These are phyloP conservation scores for Esox lucius DNA, from an alignment of 2,797 vertebrate genomes.

Conservation along the genomic window DNA sequence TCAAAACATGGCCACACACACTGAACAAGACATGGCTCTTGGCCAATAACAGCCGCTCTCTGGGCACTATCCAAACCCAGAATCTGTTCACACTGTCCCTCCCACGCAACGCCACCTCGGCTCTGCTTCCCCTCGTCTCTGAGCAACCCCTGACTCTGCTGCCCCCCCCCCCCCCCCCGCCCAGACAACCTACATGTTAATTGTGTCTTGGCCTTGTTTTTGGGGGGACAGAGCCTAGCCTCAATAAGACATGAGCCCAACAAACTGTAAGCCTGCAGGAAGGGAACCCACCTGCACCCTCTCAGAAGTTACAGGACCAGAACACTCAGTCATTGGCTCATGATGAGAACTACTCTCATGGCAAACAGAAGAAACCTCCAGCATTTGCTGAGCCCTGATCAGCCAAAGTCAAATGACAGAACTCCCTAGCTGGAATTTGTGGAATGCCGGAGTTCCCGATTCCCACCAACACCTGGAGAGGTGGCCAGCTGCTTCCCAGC, in stretches of 20 bases:
- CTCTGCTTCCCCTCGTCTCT: constrained; percentile 52
- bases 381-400: neutral
- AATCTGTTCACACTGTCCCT: constrained; percentile 24
- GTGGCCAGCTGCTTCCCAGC: neutral
- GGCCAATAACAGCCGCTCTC: constrained; percentile 30
- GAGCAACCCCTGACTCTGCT: constrained; percentile 34
- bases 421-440: neutral
- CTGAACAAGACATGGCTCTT: constrained; percentile 18
- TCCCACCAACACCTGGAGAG: neutral
- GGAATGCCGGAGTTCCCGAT: neutral
- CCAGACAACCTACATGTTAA: neutral
- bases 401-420: neutral
- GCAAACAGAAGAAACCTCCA: neutral
- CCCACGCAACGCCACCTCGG: constrained; percentile 45
- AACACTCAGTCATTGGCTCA: neutral
- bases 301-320: neutral
- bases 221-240: constrained; percentile 15
- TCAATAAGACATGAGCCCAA: constrained; percentile 29
- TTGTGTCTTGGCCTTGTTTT: constrained; percentile 22
- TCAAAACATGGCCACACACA: constrained; percentile 9
- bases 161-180: neutral
- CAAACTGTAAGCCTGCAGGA: neutral
- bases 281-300: neutral
- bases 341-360: neutral
- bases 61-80: constrained; percentile 37